Percentiles rank a stretch among this genome's conserved stretches.
phyloP scores from a whole-genome alignment of 1,140 invertebrate species.

The Monochamus saltuarius region DNA sequence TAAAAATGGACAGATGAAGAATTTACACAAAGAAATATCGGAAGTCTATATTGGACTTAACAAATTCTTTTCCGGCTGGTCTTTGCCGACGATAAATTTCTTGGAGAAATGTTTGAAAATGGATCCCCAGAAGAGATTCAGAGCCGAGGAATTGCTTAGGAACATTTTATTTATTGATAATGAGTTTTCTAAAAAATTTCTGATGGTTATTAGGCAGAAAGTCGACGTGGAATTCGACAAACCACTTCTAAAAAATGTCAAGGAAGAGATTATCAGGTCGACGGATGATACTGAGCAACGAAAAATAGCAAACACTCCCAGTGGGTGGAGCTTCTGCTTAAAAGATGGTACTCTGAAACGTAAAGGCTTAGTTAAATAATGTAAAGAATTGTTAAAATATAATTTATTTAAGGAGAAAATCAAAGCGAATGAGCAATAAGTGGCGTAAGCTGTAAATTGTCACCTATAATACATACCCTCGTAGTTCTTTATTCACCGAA shows the following conservation, averaged over 20 bases:
- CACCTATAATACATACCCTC: too few relatives aligned
- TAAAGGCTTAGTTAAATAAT: too few relatives aligned
- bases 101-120: constrained; percentile 61
- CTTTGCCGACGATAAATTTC: constrained; percentile 57
- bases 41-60: constrained; percentile 51
- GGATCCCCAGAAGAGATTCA: constrained; percentile 67
- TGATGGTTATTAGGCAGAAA: constrained; percentile 63
- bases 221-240: constrained; percentile 64
- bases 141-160: constrained; percentile 61
- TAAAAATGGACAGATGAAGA: constrained; percentile 36
- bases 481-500: background rate
- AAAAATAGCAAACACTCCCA: too few relatives aligned
- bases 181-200: constrained; percentile 62
- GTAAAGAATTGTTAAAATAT: too few relatives aligned
- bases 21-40: constrained; percentile 46
- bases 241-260: constrained; percentile 55
- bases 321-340: too few relatives aligned
- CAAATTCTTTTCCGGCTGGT: constrained; percentile 60
- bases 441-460: too few relatives aligned
- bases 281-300: too few relatives aligned
- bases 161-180: constrained; percentile 72
- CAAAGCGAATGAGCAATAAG: too few relatives aligned
- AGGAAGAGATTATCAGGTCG: constrained; percentile 28
- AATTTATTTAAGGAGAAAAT: too few relatives aligned
- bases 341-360: too few relatives aligned